These are phyloP conservation scores for Anagyrus pseudococci DNA, from an alignment of 2,888 invertebrate species.

Conservation along the genomic window DNA sequence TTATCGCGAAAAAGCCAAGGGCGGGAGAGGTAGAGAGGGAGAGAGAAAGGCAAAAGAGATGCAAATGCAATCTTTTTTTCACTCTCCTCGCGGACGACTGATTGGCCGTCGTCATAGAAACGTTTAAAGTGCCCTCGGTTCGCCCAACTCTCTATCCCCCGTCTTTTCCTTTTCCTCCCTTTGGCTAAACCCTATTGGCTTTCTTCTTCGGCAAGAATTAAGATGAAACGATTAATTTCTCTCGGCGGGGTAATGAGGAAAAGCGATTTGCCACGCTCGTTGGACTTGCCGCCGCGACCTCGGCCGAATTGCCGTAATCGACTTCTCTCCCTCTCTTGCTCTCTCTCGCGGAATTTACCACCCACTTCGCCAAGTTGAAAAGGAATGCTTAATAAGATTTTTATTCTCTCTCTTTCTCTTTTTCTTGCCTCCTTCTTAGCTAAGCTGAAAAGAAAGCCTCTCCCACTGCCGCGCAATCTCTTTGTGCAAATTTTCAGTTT, in stretches of 20 bases:
- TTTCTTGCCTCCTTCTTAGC: too few relatives aligned
- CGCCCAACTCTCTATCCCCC: too few relatives aligned
- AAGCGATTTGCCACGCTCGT: conserved; percentile 15
- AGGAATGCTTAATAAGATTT: too few relatives aligned
- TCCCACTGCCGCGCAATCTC: too few relatives aligned
- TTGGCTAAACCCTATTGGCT: too few relatives aligned
- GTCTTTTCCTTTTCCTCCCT: too few relatives aligned
- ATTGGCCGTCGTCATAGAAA: conserved; percentile 20
- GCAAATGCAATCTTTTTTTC: conserved; percentile 14
- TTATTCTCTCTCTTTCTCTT: too few relatives aligned
- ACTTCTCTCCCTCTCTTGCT: conserved; percentile 7
- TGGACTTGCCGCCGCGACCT: neutral
- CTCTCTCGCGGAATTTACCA: too few relatives aligned
- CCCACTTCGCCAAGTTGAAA: too few relatives aligned
- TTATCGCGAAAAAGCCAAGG: too few relatives aligned
- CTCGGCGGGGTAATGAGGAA: conserved; percentile 11
- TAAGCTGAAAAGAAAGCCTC: too few relatives aligned
- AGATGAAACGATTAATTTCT: conserved; percentile 26
- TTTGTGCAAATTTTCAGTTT: too few relatives aligned
- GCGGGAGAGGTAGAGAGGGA: neutral
- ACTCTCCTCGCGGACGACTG: neutral
- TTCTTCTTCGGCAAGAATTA: conserved; percentile 6
- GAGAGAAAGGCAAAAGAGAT: neutral
- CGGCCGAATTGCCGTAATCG: conserved; percentile 20
- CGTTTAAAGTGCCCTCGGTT: conserved; percentile 4